phyloP scores from a whole-genome alignment of 2,113 vertebrate species.

The Protomyctophum bolini region DNA sequence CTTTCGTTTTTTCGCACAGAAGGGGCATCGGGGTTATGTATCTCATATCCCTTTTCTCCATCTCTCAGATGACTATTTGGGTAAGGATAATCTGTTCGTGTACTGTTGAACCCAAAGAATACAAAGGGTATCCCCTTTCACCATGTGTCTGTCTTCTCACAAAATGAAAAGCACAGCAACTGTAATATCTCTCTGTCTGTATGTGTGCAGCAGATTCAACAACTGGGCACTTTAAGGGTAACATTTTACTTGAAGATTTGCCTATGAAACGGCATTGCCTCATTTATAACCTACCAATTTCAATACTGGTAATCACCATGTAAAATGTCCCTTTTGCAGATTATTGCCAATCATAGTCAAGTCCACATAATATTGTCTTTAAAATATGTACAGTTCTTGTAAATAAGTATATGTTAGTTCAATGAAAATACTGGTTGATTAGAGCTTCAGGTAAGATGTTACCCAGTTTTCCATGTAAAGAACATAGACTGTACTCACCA shows the following conservation, averaged over 20 bases:
- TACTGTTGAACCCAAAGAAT: conserved; percentile 62
- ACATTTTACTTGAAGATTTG: conserved; percentile 65
- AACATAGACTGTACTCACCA: conserved; percentile 29
- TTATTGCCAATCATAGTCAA: conserved; percentile 12
- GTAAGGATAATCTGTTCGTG: conserved; percentile 49
- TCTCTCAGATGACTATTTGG: conserved; percentile 56
- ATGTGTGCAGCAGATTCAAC: conserved; percentile 63
- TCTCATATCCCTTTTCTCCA: conserved; percentile 35
- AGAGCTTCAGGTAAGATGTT: conserved; percentile 69
- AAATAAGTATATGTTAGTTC: conserved; percentile 49
- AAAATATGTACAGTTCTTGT: conserved; percentile 45
- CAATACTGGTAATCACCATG: conserved; percentile 14
- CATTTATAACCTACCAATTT: conserved; percentile 25
- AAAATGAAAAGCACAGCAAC: conserved; percentile 61
- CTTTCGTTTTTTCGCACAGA: background rate
- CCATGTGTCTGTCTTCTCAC: conserved; percentile 37
- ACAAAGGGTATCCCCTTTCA: conserved; percentile 44
- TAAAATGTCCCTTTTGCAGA: conserved; percentile 44
- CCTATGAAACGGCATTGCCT: conserved; percentile 47
- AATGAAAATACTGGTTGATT: conserved; percentile 19
- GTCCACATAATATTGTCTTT: background rate
- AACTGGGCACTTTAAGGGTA: conserved; percentile 67
- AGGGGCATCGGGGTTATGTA: conserved; percentile 32
- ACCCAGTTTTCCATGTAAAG: conserved; percentile 41
- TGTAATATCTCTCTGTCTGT: conserved; percentile 45